Percentiles rank a stretch among this genome's conserved stretches.
phyloP scores from a whole-genome alignment of 2,797 vertebrate genomes.

The Scarus forsteni region DNA sequence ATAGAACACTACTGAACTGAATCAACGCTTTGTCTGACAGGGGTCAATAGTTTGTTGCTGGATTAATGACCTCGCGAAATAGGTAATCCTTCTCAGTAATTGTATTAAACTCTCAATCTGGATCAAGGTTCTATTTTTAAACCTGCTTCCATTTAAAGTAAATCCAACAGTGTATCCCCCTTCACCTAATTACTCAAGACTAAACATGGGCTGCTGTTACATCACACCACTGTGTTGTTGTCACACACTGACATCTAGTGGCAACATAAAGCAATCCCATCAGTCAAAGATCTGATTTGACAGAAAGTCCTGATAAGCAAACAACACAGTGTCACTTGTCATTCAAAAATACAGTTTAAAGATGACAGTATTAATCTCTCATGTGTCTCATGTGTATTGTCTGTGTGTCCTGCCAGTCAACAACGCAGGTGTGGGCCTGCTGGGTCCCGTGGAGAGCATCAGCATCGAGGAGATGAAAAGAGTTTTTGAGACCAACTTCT shows the following conservation, averaged over 20 bases:
- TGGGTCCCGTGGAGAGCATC: constrained; percentile 92
- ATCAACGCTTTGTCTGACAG: background rate
- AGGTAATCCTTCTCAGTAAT: constrained; percentile 2
- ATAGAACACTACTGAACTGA: background rate
- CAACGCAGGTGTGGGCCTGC: constrained; percentile 91
- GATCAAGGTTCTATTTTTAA: constrained; percentile 57
- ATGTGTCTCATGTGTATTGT: constrained; percentile 2
- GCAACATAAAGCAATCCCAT: constrained; percentile 14
- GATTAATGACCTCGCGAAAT: background rate
- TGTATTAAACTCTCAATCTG: constrained; percentile 33
- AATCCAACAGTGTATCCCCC: constrained; percentile 50
- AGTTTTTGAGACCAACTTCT: constrained; percentile 96
- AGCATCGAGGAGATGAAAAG: constrained; percentile 90
- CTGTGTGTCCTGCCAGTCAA: constrained; percentile 85
- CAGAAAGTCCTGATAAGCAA: background rate
- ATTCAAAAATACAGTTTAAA: background rate
- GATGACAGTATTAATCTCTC: background rate
- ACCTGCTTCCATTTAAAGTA: constrained; percentile 28
- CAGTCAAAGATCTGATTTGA: background rate
- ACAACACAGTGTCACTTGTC: background rate
- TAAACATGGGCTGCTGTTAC: constrained; percentile 40
- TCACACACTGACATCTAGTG: constrained; percentile 77
- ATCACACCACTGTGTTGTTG: constrained; percentile 52
- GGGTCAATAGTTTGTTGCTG: background rate
- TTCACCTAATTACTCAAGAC: constrained; percentile 66